Evolutionary conservation across 2,113 vertebrate species (phyloP).

Genomic region (Corythornis vintsioides): DNA sequence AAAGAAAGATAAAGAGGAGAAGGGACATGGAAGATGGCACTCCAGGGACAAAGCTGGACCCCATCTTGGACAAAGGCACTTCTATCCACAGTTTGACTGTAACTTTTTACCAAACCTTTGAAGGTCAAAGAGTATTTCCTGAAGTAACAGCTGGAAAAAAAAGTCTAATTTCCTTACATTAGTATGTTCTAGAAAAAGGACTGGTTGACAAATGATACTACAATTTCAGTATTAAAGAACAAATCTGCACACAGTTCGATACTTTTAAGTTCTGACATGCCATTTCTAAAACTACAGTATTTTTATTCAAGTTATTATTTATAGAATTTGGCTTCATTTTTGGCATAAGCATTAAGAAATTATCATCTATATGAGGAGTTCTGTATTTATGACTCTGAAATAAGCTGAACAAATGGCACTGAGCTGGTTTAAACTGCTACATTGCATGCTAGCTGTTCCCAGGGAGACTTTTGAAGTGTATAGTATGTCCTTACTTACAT

Average conservation of each 20-base stretch:
- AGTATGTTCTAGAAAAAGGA: neutral
- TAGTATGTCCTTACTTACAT: neutral
- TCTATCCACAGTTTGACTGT: neutral
- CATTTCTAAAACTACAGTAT: neutral
- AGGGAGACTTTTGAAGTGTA: neutral
- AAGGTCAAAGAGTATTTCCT: neutral
- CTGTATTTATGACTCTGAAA: neutral
- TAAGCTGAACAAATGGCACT: neutral
- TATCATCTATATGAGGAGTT: neutral
- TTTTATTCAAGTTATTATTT: neutral
- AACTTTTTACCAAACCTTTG: neutral
- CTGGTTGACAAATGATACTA: fast-evolving
- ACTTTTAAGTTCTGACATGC: neutral
- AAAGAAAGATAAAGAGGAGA: neutral
- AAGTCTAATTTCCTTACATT: neutral
- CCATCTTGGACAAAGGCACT: neutral
- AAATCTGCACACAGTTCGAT: neutral
- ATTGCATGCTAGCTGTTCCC: neutral
- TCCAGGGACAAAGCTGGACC: neutral
- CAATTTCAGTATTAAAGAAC: neutral
- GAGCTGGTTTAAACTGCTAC: neutral
- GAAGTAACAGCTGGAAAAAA: neutral
- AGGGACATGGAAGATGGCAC: neutral
- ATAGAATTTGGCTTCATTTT: neutral
- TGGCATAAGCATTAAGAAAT: neutral